Percentiles rank a stretch among this genome's conserved stretches.
phyloP scores from a whole-genome alignment of 2,797 vertebrate genomes.

The Acestrorhynchus altus region DNA sequence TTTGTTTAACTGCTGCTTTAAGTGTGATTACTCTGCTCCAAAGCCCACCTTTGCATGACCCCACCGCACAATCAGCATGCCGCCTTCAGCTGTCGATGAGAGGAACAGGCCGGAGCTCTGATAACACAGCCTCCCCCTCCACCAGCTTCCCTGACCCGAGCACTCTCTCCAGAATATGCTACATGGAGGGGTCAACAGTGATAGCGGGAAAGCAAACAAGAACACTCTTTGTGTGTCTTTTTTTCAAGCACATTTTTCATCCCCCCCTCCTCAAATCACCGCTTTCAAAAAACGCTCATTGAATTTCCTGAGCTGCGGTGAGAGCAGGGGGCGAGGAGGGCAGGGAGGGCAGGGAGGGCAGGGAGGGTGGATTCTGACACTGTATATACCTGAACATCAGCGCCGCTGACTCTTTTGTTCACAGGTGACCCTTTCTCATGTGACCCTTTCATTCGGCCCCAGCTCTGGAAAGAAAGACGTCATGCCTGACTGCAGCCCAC shows the following conservation, averaged over 20 bases:
- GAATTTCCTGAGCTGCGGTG: slow-evolving; percentile 72
- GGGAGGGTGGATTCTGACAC: slow-evolving; percentile 74
- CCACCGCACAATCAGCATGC: slow-evolving; percentile 44
- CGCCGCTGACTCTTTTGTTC: slow-evolving; percentile 74
- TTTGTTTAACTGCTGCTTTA: neutral
- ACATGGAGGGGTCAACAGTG: slow-evolving; percentile 70
- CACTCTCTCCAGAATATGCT: slow-evolving; percentile 74
- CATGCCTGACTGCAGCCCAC: slow-evolving; percentile 81
- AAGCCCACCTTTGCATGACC: neutral
- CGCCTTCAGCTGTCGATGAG: slow-evolving; percentile 10
- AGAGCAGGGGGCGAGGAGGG: slow-evolving; percentile 54
- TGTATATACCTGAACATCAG: slow-evolving; percentile 79
- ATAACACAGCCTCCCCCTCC: slow-evolving; percentile 74
- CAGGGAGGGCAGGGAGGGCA: too few relatives aligned
- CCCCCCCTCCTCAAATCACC: slow-evolving; percentile 4
- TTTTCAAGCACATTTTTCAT: slow-evolving; percentile 62
- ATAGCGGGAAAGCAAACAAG: slow-evolving; percentile 76
- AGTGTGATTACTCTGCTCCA: too few relatives aligned
- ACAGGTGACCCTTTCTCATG: slow-evolving; percentile 32
- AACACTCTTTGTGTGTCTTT: slow-evolving; percentile 71
- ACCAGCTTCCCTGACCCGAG: slow-evolving; percentile 72
- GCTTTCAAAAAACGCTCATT: slow-evolving; percentile 65
- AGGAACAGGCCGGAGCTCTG: slow-evolving; percentile 67
- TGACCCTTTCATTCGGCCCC: slow-evolving; percentile 27
- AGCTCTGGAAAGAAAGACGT: slow-evolving; percentile 74